phyloP scores from a whole-genome alignment of 2,888 invertebrate species.

The Proisotoma minuta region DNA sequence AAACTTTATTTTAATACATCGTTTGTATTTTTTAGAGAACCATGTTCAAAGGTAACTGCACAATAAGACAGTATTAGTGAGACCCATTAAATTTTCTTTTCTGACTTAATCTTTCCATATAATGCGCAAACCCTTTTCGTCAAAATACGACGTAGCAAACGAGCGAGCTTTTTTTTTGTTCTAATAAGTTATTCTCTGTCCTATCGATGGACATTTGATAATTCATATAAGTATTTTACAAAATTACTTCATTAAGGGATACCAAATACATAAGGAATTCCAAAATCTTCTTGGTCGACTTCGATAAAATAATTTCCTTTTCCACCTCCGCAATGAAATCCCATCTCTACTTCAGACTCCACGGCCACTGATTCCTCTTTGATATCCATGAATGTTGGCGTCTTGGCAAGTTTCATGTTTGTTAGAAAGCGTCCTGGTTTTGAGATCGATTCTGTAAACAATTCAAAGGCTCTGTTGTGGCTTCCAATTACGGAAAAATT shows the following conservation, averaged over 20 bases:
- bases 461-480: slow-evolving; percentile 34
- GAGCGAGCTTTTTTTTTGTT: too few relatives aligned
- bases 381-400: slow-evolving; percentile 34
- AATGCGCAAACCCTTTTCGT: too few relatives aligned
- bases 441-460: slow-evolving; percentile 30
- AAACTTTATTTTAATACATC: too few relatives aligned
- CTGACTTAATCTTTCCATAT: too few relatives aligned
- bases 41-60: too few relatives aligned
- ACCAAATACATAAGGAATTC: slow-evolving; percentile 25
- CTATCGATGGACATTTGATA: too few relatives aligned
- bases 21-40: too few relatives aligned
- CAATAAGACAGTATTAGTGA: too few relatives aligned
- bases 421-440: slow-evolving; percentile 29
- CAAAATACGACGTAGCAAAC: too few relatives aligned
- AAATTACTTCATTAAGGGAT: slow-evolving; percentile 24
- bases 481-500: slow-evolving; percentile 33
- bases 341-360: slow-evolving; percentile 35
- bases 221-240: too few relatives aligned
- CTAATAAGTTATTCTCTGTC: too few relatives aligned
- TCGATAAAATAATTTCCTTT: slow-evolving; percentile 30
- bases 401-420: slow-evolving; percentile 21
- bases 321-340: slow-evolving; percentile 33
- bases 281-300: slow-evolving; percentile 27
- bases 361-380: slow-evolving; percentile 22
- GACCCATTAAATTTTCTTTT: too few relatives aligned